Evolutionary conservation across 2,797 vertebrate species (phyloP).

Genomic region (Cephalopachus bancanus): DNA sequence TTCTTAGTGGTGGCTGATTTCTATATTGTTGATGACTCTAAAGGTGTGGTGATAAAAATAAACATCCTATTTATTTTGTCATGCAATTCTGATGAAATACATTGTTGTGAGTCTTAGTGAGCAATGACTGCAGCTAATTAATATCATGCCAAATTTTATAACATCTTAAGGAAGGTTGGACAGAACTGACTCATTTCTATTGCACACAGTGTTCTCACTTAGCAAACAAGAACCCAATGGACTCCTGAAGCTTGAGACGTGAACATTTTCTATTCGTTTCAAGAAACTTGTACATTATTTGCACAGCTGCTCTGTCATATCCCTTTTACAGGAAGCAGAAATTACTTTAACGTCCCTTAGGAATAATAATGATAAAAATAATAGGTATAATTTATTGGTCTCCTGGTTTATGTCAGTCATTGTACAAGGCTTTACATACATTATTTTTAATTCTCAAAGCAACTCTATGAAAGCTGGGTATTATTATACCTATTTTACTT

Average conservation of each 20-base stretch:
- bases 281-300: conserved; percentile 68
- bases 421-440: not conserved
- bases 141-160: conserved; percentile 23
- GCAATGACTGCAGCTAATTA: conserved; percentile 50
- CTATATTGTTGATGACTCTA: conserved; percentile 4
- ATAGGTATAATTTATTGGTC: conserved; percentile 28
- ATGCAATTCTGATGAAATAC: conserved; percentile 31
- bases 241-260: conserved; percentile 48
- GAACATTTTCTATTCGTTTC: conserved; percentile 67
- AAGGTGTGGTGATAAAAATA: conserved; percentile 70
- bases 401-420: conserved; percentile 61
- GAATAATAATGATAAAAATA: conserved; percentile 56
- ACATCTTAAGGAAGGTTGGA: conserved; percentile 1
- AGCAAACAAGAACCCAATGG: conserved; percentile 74
- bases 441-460: conserved; percentile 47
- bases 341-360: conserved; percentile 38
- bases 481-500: not conserved
- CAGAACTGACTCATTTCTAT: conserved; percentile 69
- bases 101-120: conserved; percentile 29
- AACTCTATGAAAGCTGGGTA: not conserved
- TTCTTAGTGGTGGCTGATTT: conserved; percentile 22
- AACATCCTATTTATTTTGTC: conserved; percentile 62
- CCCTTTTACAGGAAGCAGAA: conserved; percentile 45
- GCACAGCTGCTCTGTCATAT: conserved; percentile 68
- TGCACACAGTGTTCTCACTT: conserved; percentile 43